Evolutionary conservation across 1,140 invertebrate species (phyloP).

Genomic region (Zaprionus kolodkinae): DNA sequence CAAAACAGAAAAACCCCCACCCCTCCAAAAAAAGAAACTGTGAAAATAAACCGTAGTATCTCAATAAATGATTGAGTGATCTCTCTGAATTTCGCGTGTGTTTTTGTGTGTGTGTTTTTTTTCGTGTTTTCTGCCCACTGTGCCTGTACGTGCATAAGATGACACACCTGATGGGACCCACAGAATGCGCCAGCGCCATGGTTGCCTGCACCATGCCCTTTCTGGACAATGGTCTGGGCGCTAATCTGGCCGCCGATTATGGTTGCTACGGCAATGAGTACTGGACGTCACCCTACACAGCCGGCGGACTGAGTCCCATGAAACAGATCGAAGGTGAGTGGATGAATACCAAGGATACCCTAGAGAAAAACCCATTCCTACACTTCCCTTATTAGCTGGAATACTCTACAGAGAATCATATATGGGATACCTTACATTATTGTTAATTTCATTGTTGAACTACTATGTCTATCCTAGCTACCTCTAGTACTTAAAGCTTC

Average conservation of each 20-base stretch:
- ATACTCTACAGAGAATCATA: no score
- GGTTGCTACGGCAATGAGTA: constrained; percentile 77
- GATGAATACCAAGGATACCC: no score
- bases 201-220: constrained; percentile 76
- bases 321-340: constrained; percentile 82
- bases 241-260: constrained; percentile 70
- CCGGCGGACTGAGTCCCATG: constrained; percentile 77
- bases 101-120: neutral
- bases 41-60: constrained; percentile 39
- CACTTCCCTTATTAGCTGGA: no score
- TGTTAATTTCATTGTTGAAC: no score
- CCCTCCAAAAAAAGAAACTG: neutral
- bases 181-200: constrained; percentile 75
- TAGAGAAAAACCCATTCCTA: no score
- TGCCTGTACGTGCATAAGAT: constrained; percentile 22
- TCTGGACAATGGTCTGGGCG: constrained; percentile 71
- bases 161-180: constrained; percentile 79
- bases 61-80: constrained; percentile 53
- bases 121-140: constrained; percentile 1
- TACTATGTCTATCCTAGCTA: no score
- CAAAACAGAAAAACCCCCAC: constrained; percentile 52
- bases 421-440: no score
- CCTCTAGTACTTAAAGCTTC: no score
- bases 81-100: constrained; percentile 7
- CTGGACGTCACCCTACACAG: constrained; percentile 72